Base-by-base conservation (phyloP, 2,113 vertebrate genomes). In the Passerina amoena region DNA sequence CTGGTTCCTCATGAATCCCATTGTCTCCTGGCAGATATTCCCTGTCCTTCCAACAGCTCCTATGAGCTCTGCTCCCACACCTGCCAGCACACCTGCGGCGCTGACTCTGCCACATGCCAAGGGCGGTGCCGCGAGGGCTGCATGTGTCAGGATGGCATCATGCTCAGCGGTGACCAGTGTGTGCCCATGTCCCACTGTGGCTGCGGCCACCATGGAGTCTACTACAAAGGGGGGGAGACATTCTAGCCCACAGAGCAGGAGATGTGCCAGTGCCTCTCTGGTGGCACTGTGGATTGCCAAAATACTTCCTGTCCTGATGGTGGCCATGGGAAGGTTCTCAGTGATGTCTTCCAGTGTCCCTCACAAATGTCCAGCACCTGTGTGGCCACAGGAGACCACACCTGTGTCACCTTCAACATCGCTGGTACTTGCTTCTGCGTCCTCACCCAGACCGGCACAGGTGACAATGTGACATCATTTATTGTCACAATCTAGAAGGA, bases 161-260 rank as follows among this genome's bases (percentile, higher is more conserved):
- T 86, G 25, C 92, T 96, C 68, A 98, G 98, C 10, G 94, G 98
- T 0, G 70, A 96, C 1, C 72, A 48, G 4, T 98, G 98, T 12
- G 97, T 99, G 7, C 97, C 97, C 12, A 2, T 53, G 7, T 94
- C 97, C n/a, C 88, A 40, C 7, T 98, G 98, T 13, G 98, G 98
- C 6, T 99, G 98, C 72, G 88, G 82, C 13, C 82, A 98, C 14
- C 69, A 94, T 2, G 97, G 94, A 14, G 90, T 96, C 94, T 98
- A 98, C 86, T 95, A 97, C 78, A 85, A 97, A 47, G 18, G 15
- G 1, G 92, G 90, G 8, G 94, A 98, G 73, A 88, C 57, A 9
- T 98, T 98, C 94, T 97, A 94, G 76, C 96, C 97, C 28, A 92
- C 20, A 72, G 31, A 81, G 48, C 22, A 63, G 31, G 70, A 69